These are phyloP conservation scores for Amphimallon solstitiale DNA, from an alignment of 2,888 invertebrate genomes.

Conservation along the genomic window DNA sequence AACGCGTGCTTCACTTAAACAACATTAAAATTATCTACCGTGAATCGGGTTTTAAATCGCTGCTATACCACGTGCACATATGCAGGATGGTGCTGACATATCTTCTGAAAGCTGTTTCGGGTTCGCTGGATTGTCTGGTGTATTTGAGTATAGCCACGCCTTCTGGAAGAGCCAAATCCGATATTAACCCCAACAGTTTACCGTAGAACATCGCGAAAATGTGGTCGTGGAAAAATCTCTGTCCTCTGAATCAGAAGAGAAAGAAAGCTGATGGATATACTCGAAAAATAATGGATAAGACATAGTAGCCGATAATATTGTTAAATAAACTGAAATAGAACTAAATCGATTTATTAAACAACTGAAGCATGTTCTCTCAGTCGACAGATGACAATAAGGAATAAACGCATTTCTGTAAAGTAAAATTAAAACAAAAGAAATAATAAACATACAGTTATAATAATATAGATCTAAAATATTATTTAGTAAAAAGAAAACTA, in stretches of 20 bases:
- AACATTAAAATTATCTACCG: constrained; percentile 62
- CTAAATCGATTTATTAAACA: too few species aligned
- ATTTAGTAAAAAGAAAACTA: too few species aligned
- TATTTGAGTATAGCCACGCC: constrained; percentile 76
- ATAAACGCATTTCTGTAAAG: too few species aligned
- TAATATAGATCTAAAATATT: too few species aligned
- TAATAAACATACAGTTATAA: too few species aligned
- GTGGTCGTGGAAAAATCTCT: constrained; percentile 76
- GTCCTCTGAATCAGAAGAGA: constrained; percentile 68
- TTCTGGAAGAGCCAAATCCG: constrained; percentile 78
- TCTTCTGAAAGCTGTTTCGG: constrained; percentile 75
- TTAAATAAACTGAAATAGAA: too few species aligned
- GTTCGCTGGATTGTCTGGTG: constrained; percentile 76
- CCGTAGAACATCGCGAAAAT: constrained; percentile 75
- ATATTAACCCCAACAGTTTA: constrained; percentile 80
- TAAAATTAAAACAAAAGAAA: too few species aligned
- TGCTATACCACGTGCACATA: constrained; percentile 82
- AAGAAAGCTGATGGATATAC: background rate
- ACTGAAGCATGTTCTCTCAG: too few species aligned
- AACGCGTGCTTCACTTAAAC: too few species aligned
- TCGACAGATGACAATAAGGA: too few species aligned
- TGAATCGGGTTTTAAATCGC: constrained; percentile 72
- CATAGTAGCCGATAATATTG: too few species aligned
- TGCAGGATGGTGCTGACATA: constrained; percentile 84
- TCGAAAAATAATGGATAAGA: too few species aligned